phyloP scores from a whole-genome alignment of 2,113 vertebrate genomes.

The Halcyon senegalensis region DNA sequence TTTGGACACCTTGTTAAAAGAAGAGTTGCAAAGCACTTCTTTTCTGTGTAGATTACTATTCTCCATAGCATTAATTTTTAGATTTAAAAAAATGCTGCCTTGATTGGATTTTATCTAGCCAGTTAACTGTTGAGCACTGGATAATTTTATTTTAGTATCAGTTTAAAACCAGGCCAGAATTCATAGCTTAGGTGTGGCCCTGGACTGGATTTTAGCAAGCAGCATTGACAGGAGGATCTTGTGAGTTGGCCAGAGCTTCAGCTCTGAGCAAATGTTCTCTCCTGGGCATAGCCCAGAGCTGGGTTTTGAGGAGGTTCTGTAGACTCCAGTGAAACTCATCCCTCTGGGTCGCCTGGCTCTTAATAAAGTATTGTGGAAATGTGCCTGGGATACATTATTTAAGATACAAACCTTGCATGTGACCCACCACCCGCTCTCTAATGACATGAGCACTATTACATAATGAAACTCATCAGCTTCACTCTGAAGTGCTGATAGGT shows the following conservation, averaged over 20 bases:
- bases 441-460: conserved; percentile 34
- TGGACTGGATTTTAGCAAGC: neutral
- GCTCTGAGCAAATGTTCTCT: neutral
- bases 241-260: neutral
- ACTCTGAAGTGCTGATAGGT: neutral
- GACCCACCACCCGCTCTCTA: conserved; percentile 29
- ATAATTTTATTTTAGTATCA: neutral
- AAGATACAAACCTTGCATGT: neutral
- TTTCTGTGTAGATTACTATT: neutral
- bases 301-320: neutral
- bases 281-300: neutral
- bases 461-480: conserved; percentile 35
- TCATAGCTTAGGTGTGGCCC: neutral
- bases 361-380: neutral
- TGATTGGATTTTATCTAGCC: neutral
- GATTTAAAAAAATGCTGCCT: neutral
- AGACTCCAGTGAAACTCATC: neutral
- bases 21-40: neutral
- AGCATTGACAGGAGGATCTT: neutral
- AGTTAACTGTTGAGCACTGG: neutral
- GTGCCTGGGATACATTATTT: conserved; percentile 16
- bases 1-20: neutral
- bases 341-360: neutral
- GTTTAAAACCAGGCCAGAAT: neutral
- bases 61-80: accelerated